phyloP scores from a whole-genome alignment of 2,113 vertebrate genomes.

The Phalacrocorax aristotelis region DNA sequence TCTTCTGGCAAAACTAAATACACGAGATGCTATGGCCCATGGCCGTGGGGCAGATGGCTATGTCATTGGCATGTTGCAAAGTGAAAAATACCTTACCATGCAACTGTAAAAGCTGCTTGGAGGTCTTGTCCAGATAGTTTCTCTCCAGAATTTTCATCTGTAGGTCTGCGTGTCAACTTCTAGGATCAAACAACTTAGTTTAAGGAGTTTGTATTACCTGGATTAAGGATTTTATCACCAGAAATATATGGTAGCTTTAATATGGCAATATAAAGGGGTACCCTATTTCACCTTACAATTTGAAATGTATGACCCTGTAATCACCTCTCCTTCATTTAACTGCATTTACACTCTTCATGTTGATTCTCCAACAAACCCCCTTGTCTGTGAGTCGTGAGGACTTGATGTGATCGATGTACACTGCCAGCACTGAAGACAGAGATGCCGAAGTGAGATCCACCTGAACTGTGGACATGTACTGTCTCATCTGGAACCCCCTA shows the following conservation, averaged over 20 bases:
- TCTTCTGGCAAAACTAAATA: background rate
- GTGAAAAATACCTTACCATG: background rate
- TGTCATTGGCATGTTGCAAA: background rate
- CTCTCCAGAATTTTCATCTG: background rate
- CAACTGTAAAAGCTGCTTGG: background rate
- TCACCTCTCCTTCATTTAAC: background rate
- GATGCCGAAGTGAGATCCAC: background rate
- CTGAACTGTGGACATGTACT: background rate
- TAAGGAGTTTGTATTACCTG: background rate
- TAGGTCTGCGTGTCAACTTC: background rate
- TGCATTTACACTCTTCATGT: background rate
- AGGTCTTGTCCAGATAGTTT: background rate
- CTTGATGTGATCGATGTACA: background rate
- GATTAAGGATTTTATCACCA: background rate
- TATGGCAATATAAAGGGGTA: background rate
- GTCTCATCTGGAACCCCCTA: background rate
- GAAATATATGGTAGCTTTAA: background rate
- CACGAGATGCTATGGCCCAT: background rate
- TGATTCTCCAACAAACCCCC: background rate
- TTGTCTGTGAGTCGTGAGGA: background rate
- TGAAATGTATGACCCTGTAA: background rate
- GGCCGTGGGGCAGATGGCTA: background rate
- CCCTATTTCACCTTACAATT: background rate
- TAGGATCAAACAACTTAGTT: background rate
- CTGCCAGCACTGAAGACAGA: background rate